Percentiles rank a stretch among this genome's conserved stretches.
These are phyloP conservation scores for Sapajus apella DNA, from an alignment of 2,113 vertebrate genomes.

Conservation along the genomic window DNA sequence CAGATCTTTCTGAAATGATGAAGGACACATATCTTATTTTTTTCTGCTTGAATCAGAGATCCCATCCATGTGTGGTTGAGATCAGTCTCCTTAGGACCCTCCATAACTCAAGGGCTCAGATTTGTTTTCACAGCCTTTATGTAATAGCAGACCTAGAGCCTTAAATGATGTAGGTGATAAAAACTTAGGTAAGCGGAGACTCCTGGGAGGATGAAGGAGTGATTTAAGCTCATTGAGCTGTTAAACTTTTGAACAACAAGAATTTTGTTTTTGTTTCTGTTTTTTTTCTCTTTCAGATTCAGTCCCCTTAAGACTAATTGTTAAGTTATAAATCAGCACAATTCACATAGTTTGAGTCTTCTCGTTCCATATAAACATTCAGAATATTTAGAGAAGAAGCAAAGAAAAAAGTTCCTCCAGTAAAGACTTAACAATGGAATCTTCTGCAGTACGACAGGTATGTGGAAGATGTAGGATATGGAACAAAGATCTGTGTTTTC, in stretches of 20 bases:
- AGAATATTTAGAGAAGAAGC: not conserved
- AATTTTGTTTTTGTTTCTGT: not conserved
- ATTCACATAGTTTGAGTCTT: not conserved
- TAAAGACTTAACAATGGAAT: not conserved
- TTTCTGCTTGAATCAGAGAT: not conserved
- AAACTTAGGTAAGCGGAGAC: not conserved
- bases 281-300: not conserved
- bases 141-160: not conserved
- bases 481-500: not conserved
- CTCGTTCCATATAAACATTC: not conserved
- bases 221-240: slow-evolving; percentile 23
- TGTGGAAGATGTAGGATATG: not conserved
- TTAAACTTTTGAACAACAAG: not conserved
- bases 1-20: not conserved
- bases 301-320: slow-evolving; percentile 49
- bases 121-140: not conserved
- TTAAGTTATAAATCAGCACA: slow-evolving; percentile 44
- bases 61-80: not conserved
- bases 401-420: not conserved
- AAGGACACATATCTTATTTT: not conserved
- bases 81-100: not conserved
- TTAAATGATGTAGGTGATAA: not conserved
- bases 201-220: not conserved
- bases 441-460: slow-evolving; percentile 33
- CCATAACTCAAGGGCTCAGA: fast-evolving